phyloP scores from a whole-genome alignment of 2,113 vertebrate genomes.

The Laticauda laticaudata region DNA sequence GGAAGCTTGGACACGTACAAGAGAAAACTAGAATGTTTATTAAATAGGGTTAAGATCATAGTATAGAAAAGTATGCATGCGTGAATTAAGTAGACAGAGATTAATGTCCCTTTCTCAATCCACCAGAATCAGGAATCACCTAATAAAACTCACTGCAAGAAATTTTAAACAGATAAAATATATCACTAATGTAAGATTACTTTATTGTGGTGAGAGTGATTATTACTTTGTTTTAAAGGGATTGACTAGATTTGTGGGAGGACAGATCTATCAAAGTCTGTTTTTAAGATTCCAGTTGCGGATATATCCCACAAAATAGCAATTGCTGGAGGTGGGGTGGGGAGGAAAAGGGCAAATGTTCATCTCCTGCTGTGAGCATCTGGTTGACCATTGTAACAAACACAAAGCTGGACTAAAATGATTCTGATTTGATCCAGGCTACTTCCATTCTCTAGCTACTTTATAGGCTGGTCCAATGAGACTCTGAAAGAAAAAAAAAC shows the following conservation, averaged over 20 bases:
- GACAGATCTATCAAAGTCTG: background rate
- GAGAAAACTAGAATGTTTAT: background rate
- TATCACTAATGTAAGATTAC: background rate
- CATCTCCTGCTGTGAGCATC: background rate
- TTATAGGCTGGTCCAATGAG: background rate
- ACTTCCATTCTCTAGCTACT: background rate
- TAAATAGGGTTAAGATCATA: background rate
- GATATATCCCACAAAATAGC: background rate
- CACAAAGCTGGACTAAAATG: background rate
- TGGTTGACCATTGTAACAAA: background rate
- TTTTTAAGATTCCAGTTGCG: background rate
- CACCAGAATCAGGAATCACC: background rate
- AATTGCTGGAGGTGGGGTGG: background rate
- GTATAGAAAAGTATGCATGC: background rate
- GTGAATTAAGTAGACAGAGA: background rate
- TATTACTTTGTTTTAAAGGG: background rate
- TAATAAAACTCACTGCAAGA: background rate
- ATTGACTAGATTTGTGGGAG: background rate
- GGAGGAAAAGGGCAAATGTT: background rate
- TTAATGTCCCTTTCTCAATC: background rate
- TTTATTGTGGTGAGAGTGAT: background rate
- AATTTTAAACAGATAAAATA: background rate
- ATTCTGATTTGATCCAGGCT: background rate
- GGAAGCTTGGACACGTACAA: background rate
- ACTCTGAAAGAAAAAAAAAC: background rate